Evolutionary conservation across 2,888 invertebrate species (phyloP).

Genomic region (Flexamia atlantica): DNA sequence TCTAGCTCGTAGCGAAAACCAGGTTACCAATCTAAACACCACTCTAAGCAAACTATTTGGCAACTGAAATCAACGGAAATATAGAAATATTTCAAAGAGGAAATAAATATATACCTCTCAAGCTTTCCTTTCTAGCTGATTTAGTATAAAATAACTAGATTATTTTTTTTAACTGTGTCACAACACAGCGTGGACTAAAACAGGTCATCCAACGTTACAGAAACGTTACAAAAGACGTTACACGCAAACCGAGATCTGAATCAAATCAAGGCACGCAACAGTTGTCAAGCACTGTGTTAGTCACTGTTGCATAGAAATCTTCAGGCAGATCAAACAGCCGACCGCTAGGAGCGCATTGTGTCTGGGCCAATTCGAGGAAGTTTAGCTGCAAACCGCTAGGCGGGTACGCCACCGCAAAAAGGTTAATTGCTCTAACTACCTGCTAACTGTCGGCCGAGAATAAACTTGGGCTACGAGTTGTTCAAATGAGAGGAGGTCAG

Average conservation of each 20-base stretch:
- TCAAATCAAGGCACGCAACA: background rate
- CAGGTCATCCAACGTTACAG: background rate
- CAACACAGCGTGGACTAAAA: background rate
- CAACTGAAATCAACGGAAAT: no score
- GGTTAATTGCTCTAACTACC: background rate
- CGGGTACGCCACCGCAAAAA: constrained; percentile 9
- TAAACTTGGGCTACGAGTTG: background rate
- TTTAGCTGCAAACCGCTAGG: constrained; percentile 9
- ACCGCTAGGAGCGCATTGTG: background rate
- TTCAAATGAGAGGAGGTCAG: no score
- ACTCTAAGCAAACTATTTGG: no score
- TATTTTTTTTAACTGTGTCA: no score
- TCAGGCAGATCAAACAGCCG: constrained; percentile 16
- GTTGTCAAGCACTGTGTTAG: background rate
- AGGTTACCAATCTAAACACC: no score
- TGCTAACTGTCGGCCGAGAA: background rate
- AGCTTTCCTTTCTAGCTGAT: no score
- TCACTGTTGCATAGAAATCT: constrained; percentile 11
- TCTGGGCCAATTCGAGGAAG: background rate
- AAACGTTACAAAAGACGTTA: background rate
- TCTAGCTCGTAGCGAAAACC: no score
- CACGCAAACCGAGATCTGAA: constrained; percentile 3
- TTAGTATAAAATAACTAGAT: no score
- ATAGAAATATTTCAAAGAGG: no score
- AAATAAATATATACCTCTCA: no score